phyloP scores from a whole-genome alignment of 92 coral and sea anemone genomes.

The Palythoa grandiflora region DNA sequence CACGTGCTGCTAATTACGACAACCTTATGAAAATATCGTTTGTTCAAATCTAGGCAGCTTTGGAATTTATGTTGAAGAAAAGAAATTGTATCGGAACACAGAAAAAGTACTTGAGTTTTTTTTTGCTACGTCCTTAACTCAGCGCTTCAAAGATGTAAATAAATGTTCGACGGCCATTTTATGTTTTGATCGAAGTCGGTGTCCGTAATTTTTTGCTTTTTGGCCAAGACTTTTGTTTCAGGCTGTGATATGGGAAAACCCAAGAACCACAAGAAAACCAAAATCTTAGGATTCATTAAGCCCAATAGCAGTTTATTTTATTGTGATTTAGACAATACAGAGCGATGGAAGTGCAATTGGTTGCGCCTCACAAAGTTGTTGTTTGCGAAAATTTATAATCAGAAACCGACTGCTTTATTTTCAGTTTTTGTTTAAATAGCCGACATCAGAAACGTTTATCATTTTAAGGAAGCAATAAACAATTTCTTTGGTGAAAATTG shows the following conservation, averaged over 20 bases:
- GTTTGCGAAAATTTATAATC: too few relatives aligned
- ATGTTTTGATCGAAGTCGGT: neutral
- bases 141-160: neutral
- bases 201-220: conserved; percentile 4
- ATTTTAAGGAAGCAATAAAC: too few relatives aligned
- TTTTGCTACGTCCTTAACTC: neutral
- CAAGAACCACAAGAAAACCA: neutral
- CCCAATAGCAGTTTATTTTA: too few relatives aligned
- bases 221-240: conserved; percentile 17
- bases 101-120: neutral
- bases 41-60: neutral
- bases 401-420: too few relatives aligned
- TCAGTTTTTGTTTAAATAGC: too few relatives aligned
- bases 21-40: conserved; percentile 9
- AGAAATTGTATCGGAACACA: conserved; percentile 5
- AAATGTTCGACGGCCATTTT: conserved; percentile 14
- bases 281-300: too few relatives aligned
- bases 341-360: too few relatives aligned
- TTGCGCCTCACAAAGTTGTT: too few relatives aligned
- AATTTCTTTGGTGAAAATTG: too few relatives aligned
- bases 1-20: conserved; percentile 16
- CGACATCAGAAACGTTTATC: too few relatives aligned
- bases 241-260: conserved; percentile 20
- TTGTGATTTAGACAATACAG: too few relatives aligned
- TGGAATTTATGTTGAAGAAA: conserved; percentile 15